These are phyloP conservation scores for Balaenoptera acutorostrata DNA, from an alignment of 2,113 vertebrate species.

Conservation along the genomic window DNA sequence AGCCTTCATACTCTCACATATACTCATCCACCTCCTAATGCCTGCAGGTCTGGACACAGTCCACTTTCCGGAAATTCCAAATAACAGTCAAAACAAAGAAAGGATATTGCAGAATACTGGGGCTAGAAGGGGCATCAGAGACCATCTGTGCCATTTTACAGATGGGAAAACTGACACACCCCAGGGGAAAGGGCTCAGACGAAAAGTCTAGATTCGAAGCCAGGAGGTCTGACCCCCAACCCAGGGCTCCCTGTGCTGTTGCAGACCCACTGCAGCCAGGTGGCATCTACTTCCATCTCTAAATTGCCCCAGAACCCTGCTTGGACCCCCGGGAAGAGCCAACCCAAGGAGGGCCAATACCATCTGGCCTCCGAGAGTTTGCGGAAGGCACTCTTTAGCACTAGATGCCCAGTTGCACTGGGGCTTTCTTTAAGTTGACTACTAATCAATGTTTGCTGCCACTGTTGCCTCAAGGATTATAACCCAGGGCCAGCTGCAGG, in stretches of 20 bases:
- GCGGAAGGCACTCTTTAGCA: not conserved
- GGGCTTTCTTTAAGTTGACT: not conserved
- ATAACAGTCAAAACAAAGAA: not conserved
- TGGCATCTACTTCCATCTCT: not conserved
- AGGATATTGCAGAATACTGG: not conserved
- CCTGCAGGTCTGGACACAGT: not conserved
- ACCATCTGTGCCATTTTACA: not conserved
- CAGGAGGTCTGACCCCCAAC: not conserved
- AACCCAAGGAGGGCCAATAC: fast-evolving
- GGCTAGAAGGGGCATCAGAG: not conserved
- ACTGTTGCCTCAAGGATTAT: not conserved
- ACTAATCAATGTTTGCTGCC: not conserved
- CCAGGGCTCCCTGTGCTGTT: fast-evolving
- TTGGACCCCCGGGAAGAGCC: not conserved
- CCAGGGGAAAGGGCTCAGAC: too few relatives aligned
- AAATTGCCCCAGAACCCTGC: not conserved
- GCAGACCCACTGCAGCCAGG: not conserved
- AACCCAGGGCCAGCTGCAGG: not conserved
- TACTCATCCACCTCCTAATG: too few relatives aligned
- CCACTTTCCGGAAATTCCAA: not conserved
- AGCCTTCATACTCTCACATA: fast-evolving
- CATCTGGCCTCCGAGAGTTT: not conserved
- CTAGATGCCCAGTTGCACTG: fast-evolving
- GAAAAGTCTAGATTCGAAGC: not conserved
- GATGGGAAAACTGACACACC: not conserved